A percentile compares a stretch with the other conserved stretches of the same genome.
phyloP scores from a whole-genome alignment of 2,797 vertebrate genomes.

The Pachyuromys duprasi region DNA sequence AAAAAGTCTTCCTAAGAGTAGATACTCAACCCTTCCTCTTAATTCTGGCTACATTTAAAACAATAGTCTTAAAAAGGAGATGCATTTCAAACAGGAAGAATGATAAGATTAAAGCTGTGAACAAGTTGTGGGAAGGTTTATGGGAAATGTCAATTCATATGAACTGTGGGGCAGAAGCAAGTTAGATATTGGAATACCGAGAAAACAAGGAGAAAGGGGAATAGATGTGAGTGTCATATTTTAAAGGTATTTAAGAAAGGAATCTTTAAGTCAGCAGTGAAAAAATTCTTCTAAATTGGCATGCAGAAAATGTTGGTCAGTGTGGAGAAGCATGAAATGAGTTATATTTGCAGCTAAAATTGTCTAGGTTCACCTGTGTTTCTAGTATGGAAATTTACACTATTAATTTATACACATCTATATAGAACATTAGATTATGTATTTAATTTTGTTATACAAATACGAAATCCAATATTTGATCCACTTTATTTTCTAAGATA shows the following conservation, averaged over 20 bases:
- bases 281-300: background rate
- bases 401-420: slow-evolving; percentile 15
- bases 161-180: background rate
- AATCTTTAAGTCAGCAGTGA: background rate
- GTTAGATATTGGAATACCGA: background rate
- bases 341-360: slow-evolving; percentile 40
- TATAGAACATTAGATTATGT: slow-evolving; percentile 10
- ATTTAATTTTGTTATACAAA: slow-evolving; percentile 41
- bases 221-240: background rate
- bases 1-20: background rate
- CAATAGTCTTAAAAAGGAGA: background rate
- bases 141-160: background rate
- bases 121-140: background rate
- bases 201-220: background rate
- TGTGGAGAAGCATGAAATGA: background rate
- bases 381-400: background rate
- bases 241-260: background rate
- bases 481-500: background rate
- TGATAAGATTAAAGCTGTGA: background rate
- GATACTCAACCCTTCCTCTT: background rate
- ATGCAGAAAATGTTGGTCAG: background rate
- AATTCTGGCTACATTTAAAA: background rate
- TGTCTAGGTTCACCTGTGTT: background rate
- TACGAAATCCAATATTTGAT: background rate
- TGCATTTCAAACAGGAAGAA: background rate